Evolutionary conservation across 2,888 invertebrate species (phyloP).

Genomic region (Argynnis bischoffii): DNA sequence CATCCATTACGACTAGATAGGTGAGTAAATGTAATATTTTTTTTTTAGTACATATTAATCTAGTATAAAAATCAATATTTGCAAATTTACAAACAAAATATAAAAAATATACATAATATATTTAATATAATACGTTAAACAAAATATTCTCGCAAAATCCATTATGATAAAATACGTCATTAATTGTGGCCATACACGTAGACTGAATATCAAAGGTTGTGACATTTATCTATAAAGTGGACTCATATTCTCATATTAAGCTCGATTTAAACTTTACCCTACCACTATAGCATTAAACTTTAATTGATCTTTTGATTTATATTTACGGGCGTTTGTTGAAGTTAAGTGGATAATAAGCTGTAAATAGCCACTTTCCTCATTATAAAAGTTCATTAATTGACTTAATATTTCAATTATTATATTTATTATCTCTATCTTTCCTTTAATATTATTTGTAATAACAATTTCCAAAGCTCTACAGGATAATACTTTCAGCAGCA

Average conservation of each 20-base stretch:
- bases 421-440: no score
- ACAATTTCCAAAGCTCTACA: no score
- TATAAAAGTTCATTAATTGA: not conserved
- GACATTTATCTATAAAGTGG: constrained; percentile 21
- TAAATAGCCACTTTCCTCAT: not conserved
- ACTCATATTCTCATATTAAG: constrained; percentile 6
- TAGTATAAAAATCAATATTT: no score
- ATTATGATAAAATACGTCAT: constrained; percentile 6
- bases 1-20: constrained; percentile 87
- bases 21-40: constrained; percentile 50
- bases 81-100: no score
- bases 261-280: constrained; percentile 17
- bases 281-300: not conserved
- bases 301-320: constrained; percentile 16
- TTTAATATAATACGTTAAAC: not conserved
- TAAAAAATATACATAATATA: not conserved
- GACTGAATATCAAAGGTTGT: constrained; percentile 17
- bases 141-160: not conserved
- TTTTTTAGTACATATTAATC: not conserved
- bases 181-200: constrained; percentile 6
- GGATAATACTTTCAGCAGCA: no score
- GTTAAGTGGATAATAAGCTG: not conserved
- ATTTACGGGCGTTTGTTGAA: constrained; percentile 9
- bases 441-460: no score
- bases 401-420: no score